Evolutionary conservation across 2,888 invertebrate species (phyloP).

Genomic region (Meteorus colon): DNA sequence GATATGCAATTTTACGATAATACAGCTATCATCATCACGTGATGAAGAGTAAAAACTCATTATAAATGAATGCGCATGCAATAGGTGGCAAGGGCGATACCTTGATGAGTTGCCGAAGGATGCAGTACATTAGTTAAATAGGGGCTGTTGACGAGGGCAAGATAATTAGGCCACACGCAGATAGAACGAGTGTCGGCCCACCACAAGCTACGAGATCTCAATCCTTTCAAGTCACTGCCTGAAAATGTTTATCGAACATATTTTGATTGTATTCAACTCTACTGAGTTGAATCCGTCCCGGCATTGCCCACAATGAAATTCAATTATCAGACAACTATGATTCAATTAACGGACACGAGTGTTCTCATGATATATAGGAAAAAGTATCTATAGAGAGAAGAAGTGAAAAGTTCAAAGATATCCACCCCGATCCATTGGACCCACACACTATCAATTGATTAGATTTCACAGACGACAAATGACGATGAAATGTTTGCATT

Average conservation of each 20-base stretch:
- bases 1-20: too few relatives aligned
- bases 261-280: slow-evolving; percentile 7
- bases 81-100: slow-evolving; percentile 58
- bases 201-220: slow-evolving; percentile 70
- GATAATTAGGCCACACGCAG: slow-evolving; percentile 65
- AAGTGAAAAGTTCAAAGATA: background rate
- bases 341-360: background rate
- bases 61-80: slow-evolving; percentile 52
- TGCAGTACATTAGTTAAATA: slow-evolving; percentile 70
- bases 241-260: slow-evolving; percentile 58
- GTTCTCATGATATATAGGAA: background rate
- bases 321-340: background rate
- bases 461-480: slow-evolving; percentile 37
- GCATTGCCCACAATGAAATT: background rate
- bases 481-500: slow-evolving; percentile 13
- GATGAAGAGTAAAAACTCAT: background rate
- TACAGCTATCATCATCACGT: too few relatives aligned
- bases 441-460: slow-evolving; percentile 41
- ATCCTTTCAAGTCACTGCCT: slow-evolving; percentile 67
- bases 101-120: slow-evolving; percentile 66
- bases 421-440: background rate
- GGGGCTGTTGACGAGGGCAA: slow-evolving; percentile 69
- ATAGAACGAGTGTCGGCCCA: slow-evolving; percentile 65
- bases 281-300: background rate
- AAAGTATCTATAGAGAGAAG: background rate